phyloP scores from a whole-genome alignment of 2,888 invertebrate genomes.

The Pachliopta kotzebuea region DNA sequence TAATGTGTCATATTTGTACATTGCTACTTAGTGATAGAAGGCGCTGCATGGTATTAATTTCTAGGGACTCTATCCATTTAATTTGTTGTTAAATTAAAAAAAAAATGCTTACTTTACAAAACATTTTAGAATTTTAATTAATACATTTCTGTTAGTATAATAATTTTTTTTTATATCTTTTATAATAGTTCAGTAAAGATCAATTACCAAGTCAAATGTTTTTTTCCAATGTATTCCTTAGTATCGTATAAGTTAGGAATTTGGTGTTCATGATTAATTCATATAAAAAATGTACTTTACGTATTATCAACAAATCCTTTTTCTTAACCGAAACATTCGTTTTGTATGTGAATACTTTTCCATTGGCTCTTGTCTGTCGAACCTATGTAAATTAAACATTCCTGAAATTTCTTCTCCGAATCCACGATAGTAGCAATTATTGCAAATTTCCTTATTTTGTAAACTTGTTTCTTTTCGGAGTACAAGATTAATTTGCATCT shows the following conservation, averaged over 20 bases:
- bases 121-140: too few species aligned
- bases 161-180: too few species aligned
- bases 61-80: too few species aligned
- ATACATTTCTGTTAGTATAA: too few species aligned
- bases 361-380: constrained; percentile 11
- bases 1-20: too few species aligned
- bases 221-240: too few species aligned
- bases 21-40: too few species aligned
- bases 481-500: background rate
- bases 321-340: constrained; percentile 12
- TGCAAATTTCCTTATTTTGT: background rate
- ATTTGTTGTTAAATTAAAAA: too few species aligned
- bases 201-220: background rate
- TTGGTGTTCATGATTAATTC: background rate
- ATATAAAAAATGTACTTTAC: constrained; percentile 6
- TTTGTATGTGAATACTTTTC: constrained; percentile 6
- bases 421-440: constrained; percentile 5
- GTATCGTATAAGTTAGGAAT: background rate
- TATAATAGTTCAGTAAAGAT: background rate
- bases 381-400: constrained; percentile 20
- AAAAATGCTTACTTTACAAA: too few species aligned
- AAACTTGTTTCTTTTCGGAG: background rate
- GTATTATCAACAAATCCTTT: background rate
- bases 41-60: too few species aligned
- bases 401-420: constrained; percentile 7